Evolutionary conservation across 2,113 vertebrate genomes (phyloP).

Genomic region (Stigmatopora nigra): DNA sequence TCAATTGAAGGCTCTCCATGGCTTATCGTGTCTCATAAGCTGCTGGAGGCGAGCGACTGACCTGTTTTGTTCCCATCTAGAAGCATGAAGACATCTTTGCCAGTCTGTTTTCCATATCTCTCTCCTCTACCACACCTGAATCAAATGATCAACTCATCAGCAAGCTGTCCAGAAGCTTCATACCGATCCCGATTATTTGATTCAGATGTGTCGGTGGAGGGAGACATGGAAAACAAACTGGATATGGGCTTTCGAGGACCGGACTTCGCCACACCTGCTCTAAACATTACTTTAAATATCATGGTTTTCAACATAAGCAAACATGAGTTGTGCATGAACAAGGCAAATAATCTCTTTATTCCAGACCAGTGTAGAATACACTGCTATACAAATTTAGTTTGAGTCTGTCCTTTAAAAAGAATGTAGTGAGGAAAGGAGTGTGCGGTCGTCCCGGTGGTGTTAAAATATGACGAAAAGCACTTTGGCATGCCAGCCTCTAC

Average conservation of each 20-base stretch:
- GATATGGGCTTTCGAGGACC: too few species aligned
- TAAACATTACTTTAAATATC: background rate
- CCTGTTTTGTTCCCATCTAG: constrained; percentile 48
- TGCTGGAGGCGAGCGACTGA: constrained; percentile 32
- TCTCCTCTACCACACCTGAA: background rate
- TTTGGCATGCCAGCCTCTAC: constrained; percentile 5
- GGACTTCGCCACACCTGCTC: background rate
- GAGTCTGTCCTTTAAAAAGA: constrained; percentile 13
- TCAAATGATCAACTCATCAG: too few species aligned
- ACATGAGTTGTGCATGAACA: background rate
- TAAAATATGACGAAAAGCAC: constrained; percentile 6
- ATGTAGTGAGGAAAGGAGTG: background rate
- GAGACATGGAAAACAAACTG: too few species aligned
- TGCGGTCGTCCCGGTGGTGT: background rate
- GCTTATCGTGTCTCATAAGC: constrained; percentile 23
- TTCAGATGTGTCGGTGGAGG: too few species aligned
- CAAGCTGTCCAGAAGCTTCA: too few species aligned
- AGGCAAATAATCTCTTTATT: background rate
- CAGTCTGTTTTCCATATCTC: background rate
- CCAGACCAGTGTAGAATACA: background rate
- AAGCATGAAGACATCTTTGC: constrained; percentile 28
- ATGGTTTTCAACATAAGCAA: background rate
- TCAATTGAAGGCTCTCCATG: constrained; percentile 38
- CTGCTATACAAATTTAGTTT: background rate
- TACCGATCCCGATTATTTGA: too few species aligned